A percentile compares a stretch with the other conserved stretches of the same genome.
Evolutionary conservation across 2,888 invertebrate species (phyloP).

Genomic region (Ecliptopera silaceata): DNA sequence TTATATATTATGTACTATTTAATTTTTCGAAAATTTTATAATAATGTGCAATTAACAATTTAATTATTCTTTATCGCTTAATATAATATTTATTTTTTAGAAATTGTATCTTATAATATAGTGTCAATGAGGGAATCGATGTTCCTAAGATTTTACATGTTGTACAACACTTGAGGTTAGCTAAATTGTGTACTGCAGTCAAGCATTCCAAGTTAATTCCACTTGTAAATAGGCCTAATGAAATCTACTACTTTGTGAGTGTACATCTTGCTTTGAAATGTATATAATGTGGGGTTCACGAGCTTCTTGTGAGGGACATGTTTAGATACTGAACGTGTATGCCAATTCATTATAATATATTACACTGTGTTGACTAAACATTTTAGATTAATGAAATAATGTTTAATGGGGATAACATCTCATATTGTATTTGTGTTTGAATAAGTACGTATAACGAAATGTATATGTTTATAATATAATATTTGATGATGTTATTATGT

Average conservation of each 20-base stretch:
- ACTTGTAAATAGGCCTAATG: conserved; percentile 82
- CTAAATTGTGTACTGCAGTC: conserved; percentile 69
- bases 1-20: conserved; percentile 59
- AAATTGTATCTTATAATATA: conserved; percentile 64
- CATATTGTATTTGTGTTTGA: conserved; percentile 82
- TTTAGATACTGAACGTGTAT: conserved; percentile 63
- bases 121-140: conserved; percentile 69
- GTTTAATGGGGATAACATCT: conserved; percentile 79
- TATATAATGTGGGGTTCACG: conserved; percentile 72
- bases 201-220: conserved; percentile 82
- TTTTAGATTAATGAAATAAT: conserved; percentile 66
- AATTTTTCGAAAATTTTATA: conserved; percentile 71
- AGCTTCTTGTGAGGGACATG: conserved; percentile 65
- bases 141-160: conserved; percentile 74
- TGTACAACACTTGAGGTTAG: conserved; percentile 67
- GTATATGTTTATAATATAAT: conserved; percentile 83
- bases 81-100: conserved; percentile 79
- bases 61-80: conserved; percentile 79
- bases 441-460: conserved; percentile 82
- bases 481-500: conserved; percentile 83
- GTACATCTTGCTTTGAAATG: conserved; percentile 75
- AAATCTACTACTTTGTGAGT: conserved; percentile 70
- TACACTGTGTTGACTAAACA: conserved; percentile 69
- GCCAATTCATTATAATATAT: conserved; percentile 51
- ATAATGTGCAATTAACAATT: conserved; percentile 77